Conservation (phyloP, 1,140 invertebrate genomes). For the Phenacoccus solenopsis region DNA sequence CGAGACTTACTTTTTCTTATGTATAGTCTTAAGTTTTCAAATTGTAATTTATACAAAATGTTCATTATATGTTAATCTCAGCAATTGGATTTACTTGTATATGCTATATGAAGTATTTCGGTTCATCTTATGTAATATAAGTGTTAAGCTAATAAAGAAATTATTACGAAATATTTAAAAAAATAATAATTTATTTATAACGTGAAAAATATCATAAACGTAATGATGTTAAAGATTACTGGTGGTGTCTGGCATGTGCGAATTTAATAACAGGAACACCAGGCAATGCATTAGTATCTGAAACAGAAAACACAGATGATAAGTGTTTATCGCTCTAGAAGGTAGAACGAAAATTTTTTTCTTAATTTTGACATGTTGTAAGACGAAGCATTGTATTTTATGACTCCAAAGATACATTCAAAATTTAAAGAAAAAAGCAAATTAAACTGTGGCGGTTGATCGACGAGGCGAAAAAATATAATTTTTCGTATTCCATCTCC, state of each 20-base stretch:
- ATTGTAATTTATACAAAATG: background rate
- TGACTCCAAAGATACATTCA: too few relatives aligned
- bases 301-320: background rate
- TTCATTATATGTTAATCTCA: background rate
- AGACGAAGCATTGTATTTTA: too few relatives aligned
- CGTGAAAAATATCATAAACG: background rate
- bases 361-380: too few relatives aligned
- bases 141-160: slow-evolving; percentile 2
- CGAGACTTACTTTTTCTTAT: background rate
- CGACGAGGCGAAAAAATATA: too few relatives aligned
- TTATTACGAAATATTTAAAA: background rate
- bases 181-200: slow-evolving; percentile 5
- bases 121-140: background rate
- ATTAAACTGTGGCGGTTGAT: too few relatives aligned
- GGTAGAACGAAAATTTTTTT: background rate
- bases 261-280: background rate
- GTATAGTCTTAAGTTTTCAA: background rate
- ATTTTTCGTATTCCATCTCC: too few relatives aligned
- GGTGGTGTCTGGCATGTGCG: background rate
- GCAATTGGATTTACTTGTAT: background rate
- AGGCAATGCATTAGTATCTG: background rate
- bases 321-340: too few relatives aligned
- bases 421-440: too few relatives aligned
- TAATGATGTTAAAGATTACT: background rate
- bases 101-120: slow-evolving; percentile 1